phyloP scores from a whole-genome alignment of 2,888 invertebrate species.

The Pardosa pseudoannulata region DNA sequence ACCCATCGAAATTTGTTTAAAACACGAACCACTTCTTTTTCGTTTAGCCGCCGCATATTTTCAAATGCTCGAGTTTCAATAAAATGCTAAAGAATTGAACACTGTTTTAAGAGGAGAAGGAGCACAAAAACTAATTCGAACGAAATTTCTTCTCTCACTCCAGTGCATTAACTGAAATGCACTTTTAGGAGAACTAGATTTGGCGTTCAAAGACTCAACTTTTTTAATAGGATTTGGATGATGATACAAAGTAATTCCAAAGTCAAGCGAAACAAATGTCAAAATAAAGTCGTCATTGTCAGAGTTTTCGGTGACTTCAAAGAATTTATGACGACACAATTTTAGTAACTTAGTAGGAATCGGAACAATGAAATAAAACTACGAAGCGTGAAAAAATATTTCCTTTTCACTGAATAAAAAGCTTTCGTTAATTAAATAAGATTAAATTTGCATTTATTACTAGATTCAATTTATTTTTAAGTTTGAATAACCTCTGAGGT shows the following conservation, averaged over 20 bases:
- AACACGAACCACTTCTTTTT: not conserved
- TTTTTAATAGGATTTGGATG: not conserved
- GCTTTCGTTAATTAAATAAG: too few relatives aligned
- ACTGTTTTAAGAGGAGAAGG: not conserved
- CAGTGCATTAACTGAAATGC: not conserved
- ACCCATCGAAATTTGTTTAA: not conserved
- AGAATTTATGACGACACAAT: not conserved
- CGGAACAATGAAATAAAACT: too few relatives aligned
- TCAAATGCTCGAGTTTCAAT: slow-evolving; percentile 1
- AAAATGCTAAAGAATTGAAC: not conserved
- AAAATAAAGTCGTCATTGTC: not conserved
- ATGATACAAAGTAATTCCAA: not conserved
- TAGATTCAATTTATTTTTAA: too few relatives aligned
- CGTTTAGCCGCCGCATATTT: not conserved
- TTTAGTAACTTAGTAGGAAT: too few relatives aligned
- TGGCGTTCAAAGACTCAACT: not conserved
- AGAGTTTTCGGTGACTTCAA: not conserved
- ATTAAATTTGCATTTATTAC: too few relatives aligned
- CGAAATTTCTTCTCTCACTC: not conserved
- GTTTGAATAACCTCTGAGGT: too few relatives aligned
- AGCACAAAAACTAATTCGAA: not conserved
- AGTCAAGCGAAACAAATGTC: not conserved
- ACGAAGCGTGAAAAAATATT: too few relatives aligned
- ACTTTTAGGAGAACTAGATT: not conserved
- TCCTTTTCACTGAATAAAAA: too few relatives aligned